Evolutionary conservation across 2,113 vertebrate genomes (phyloP), one percentile per base, ranked within the genome.

Genomic region (Octodon degus): DNA sequence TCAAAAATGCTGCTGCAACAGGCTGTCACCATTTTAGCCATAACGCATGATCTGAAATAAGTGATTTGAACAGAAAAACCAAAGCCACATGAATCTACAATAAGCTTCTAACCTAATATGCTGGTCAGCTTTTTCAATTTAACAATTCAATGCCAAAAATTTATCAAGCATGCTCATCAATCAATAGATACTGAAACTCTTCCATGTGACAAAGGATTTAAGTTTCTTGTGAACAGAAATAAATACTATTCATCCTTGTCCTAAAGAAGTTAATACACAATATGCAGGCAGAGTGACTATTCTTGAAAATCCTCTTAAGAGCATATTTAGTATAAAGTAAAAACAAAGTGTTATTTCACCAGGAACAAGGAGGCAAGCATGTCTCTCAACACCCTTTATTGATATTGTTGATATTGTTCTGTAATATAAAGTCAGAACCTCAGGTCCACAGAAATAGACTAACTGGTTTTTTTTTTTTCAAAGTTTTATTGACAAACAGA

Each of bases 241-340:
- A 82, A 95, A 89, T 27, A 91, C n/a, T 70, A 47, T 94, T 91
- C 79, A 11, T 37, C 62, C 25, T 92, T 91, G 11, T 91, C 87
- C 13, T 97, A 40, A 89, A 82, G 9, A 82, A 80, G 5, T 55
- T 74, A 79, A 79, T 94, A 74, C 65, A 62, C 72, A 90, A 86
- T 81, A 27, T 95, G 55, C 50, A 94, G 27, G 43, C 65, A 94
- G 65, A 86, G 27, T 83, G 30, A 40, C 53, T 37, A 68, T 91
- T 96, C 84, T 96, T 91, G 83, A 82, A 93, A 95, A 90, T 79
- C 47, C 25, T 47, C 1, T 47, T 47, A 80, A 91, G 58, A 93
- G 47, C 5, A 62, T 68, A 89, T 25, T 91, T 79, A 55, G 58
- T 53, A 65, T 90, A 76, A 96, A 90, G 25, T 82, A 30, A 90